Percentiles rank a stretch among this genome's conserved stretches.
Conservation (phyloP, 2,888 invertebrate genomes). For the Blomia tropicalis region DNA sequence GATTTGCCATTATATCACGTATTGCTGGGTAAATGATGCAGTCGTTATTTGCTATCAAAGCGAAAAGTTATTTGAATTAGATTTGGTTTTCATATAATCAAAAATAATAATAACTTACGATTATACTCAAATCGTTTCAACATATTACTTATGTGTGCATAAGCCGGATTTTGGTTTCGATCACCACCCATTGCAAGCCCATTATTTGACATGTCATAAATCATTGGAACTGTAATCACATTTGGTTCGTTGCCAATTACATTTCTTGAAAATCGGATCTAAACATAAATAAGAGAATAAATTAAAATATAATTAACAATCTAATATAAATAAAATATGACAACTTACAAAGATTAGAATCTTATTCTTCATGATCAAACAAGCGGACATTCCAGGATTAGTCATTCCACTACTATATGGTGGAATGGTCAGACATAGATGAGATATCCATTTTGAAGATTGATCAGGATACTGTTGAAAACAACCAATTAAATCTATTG, state of each 20-base stretch:
- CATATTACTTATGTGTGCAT: constrained; percentile 32
- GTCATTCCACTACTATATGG: constrained; percentile 65
- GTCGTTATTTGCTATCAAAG: constrained; percentile 36
- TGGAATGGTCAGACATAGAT: constrained; percentile 79
- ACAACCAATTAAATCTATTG: background rate
- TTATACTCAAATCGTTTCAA: constrained; percentile 35
- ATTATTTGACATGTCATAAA: constrained; percentile 73
- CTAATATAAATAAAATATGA: background rate
- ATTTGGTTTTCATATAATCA: no score
- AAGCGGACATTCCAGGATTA: constrained; percentile 74
- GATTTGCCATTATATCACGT: constrained; percentile 43
- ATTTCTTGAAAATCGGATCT: constrained; percentile 36
- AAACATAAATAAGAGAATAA: constrained; percentile 60
- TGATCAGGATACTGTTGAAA: constrained; percentile 34
- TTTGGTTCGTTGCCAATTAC: constrained; percentile 43
- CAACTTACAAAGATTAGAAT: constrained; percentile 66
- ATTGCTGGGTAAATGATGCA: constrained; percentile 83
- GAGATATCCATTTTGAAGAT: constrained; percentile 53
- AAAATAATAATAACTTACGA: constrained; percentile 18
- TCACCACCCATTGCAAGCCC: constrained; percentile 71
- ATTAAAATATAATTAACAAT: constrained; percentile 41
- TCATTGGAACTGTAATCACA: constrained; percentile 64
- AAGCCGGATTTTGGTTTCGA: constrained; percentile 35
- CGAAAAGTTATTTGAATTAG: background rate
- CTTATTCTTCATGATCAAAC: constrained; percentile 66